Percentiles rank a stretch among this genome's conserved stretches.
phyloP scores from a whole-genome alignment of 2,797 vertebrate genomes.

The Peromyscus melanophrys region DNA sequence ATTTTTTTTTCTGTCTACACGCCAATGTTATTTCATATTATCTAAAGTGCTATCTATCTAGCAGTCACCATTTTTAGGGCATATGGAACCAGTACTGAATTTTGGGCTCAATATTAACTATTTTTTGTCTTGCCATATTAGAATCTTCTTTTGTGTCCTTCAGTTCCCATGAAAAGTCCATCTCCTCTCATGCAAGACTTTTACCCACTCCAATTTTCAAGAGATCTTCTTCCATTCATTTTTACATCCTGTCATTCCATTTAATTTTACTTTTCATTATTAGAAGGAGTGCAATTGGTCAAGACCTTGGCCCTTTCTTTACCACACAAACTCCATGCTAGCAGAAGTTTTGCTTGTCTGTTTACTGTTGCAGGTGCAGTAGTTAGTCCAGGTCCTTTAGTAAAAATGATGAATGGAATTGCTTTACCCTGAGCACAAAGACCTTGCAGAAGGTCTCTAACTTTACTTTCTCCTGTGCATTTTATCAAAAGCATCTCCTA shows the following conservation, averaged over 20 bases:
- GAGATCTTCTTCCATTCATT: background rate
- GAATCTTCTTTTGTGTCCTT: background rate
- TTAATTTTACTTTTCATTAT: background rate
- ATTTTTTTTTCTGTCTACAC: background rate
- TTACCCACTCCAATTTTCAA: background rate
- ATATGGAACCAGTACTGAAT: background rate
- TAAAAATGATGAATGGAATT: conserved; percentile 20
- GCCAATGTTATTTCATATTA: too few species aligned
- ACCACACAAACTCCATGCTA: background rate
- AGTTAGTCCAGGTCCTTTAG: background rate
- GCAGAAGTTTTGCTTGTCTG: background rate
- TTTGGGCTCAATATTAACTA: background rate
- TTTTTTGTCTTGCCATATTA: background rate
- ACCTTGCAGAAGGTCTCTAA: background rate
- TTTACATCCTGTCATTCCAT: too few species aligned
- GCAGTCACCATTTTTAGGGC: background rate
- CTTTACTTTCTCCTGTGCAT: background rate
- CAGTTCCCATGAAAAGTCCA: fast-evolving
- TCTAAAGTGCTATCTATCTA: background rate
- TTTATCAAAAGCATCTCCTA: conserved; percentile 54
- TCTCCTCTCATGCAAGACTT: background rate
- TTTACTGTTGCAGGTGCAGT: background rate
- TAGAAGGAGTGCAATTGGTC: background rate
- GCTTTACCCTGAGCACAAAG: background rate
- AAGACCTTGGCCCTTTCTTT: background rate